Conservation (phyloP, 1,140 invertebrate genomes). For the Brachionus sp. region DNA sequence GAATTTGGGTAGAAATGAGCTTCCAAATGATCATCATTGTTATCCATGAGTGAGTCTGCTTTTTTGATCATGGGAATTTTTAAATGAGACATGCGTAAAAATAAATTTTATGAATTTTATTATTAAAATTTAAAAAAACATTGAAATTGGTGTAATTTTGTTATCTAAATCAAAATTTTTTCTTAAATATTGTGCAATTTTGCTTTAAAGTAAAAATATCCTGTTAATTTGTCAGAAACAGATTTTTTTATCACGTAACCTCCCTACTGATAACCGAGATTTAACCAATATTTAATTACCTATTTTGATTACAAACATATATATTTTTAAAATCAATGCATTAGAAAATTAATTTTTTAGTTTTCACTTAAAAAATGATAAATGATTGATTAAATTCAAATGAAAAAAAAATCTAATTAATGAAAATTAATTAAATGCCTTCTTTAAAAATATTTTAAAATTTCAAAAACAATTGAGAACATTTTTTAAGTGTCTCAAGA, state of each 20-base stretch:
- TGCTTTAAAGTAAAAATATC: background rate
- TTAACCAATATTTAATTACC: background rate
- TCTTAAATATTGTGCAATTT: background rate
- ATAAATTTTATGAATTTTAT: background rate
- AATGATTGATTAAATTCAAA: too few relatives aligned
- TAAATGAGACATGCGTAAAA: background rate
- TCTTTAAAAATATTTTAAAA: background rate
- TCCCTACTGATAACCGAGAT: background rate
- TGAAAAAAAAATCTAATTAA: too few relatives aligned
- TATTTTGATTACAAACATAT: background rate
- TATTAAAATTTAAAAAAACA: background rate
- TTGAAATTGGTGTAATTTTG: too few relatives aligned
- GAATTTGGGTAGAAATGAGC: background rate
- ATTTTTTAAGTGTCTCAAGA: background rate
- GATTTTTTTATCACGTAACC: background rate
- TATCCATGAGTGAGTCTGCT: background rate
- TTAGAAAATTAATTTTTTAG: too few relatives aligned
- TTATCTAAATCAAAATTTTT: background rate
- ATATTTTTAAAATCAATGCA: too few relatives aligned
- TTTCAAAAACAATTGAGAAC: background rate
- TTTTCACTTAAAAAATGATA: too few relatives aligned
- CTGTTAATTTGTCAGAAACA: background rate
- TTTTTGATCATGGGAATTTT: constrained; percentile 1
- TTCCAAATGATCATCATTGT: background rate
- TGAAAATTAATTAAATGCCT: too few relatives aligned